A percentile compares a stretch with the other conserved stretches of the same genome.
Evolutionary conservation across 2,113 vertebrate species (phyloP).

Genomic region (Copsychus sechellarum): DNA sequence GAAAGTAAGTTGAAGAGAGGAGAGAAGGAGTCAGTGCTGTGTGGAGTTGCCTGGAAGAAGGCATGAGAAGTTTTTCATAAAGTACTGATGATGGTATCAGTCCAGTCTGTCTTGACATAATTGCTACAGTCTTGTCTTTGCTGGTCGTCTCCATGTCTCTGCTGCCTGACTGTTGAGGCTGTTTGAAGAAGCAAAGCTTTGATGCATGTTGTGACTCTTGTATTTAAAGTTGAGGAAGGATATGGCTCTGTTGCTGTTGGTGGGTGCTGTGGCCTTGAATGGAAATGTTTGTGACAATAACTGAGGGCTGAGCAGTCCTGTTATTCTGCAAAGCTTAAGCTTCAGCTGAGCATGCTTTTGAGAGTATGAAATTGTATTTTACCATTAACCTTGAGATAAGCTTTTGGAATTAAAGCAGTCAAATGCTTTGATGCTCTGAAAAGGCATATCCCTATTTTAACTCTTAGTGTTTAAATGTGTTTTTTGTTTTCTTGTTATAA

Average conservation of each 20-base stretch:
- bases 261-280: neutral
- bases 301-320: fast-evolving
- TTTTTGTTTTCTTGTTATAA: neutral
- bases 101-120: no score
- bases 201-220: fast-evolving
- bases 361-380: neutral
- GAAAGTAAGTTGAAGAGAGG: no score
- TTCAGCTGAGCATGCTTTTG: neutral
- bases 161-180: neutral
- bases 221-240: neutral
- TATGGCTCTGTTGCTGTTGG: neutral
- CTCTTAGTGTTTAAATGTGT: neutral
- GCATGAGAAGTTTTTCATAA: no score
- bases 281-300: neutral
- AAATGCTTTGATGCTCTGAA: neutral
- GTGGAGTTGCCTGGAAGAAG: no score
- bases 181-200: neutral
- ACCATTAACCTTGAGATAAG: neutral
- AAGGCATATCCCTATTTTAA: neutral
- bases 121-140: neutral
- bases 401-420: neutral
- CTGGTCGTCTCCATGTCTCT: fast-evolving
- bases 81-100: no score
- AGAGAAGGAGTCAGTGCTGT: no score
- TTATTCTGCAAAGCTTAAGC: neutral